Conservation (phyloP, 92 coral and sea anemone species). For the Pocillopora meandrina region DNA sequence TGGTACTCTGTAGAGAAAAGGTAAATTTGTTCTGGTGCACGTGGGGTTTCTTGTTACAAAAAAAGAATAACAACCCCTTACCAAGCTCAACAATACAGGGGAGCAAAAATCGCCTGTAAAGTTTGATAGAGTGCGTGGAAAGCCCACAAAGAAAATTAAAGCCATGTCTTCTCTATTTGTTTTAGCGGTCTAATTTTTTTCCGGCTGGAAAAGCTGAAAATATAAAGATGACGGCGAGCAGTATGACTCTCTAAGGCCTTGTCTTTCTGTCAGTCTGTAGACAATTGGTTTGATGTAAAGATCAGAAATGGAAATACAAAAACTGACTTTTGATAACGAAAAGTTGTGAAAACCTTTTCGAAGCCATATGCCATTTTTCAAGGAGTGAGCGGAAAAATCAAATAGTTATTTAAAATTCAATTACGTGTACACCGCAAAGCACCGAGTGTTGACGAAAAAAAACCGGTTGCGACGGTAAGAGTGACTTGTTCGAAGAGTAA, state of each 20-base stretch:
- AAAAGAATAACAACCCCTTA: not conserved
- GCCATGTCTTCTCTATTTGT: not conserved
- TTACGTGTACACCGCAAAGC: conserved; percentile 24
- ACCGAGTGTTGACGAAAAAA: not conserved
- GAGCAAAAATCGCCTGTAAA: not conserved
- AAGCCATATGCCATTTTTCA: conserved; percentile 37
- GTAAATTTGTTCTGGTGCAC: not conserved
- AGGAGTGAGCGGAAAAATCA: conserved; percentile 11
- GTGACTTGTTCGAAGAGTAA: not conserved
- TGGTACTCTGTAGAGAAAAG: not conserved
- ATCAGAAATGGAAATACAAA: not conserved
- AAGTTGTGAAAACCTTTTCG: not conserved
- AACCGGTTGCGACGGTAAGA: not conserved
- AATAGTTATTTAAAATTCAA: conserved; percentile 47
- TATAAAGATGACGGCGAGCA: not conserved
- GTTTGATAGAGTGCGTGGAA: not conserved
- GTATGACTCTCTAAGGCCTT: not conserved
- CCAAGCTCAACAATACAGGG: not conserved
- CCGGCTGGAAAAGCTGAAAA: conserved; percentile 14
- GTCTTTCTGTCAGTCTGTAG: conserved; percentile 1
- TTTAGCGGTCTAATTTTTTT: not conserved
- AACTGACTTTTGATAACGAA: not conserved
- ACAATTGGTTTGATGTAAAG: not conserved
- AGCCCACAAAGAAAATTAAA: not conserved
- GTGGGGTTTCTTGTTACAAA: not conserved